Evolutionary conservation across 2,797 vertebrate species (phyloP), one percentile per base, ranked within the genome.

Genomic region (Pipistrellus pygmaeus): DNA sequence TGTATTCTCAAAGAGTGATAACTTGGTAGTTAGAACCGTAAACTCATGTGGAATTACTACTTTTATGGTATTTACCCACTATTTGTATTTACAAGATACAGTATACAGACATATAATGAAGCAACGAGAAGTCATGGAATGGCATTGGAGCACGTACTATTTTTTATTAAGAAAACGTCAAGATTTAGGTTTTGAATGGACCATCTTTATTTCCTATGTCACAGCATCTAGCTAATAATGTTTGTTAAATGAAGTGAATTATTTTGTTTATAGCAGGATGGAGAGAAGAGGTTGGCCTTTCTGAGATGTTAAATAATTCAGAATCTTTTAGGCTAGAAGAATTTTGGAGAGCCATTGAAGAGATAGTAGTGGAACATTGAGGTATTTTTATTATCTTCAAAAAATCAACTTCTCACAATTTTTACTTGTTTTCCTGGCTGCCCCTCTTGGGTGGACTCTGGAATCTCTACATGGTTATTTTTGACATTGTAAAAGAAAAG

Each of bases 351-450:
- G 8, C 18, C 21, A 23, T 13, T 55, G n/a, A 90, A 75, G 71
- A 76, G 21, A 69, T 14, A 51, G 35, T 41, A 90, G 20, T 90
- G 41, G 41, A 92, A 62, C 41, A 82, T 5, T 32, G 60, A 85
- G n/a, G 7, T 73, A 23, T 75, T 84, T 92, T 88, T 73, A 77
- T 38, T 93, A 48, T 13, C 41, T 87, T 81, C 35, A 60, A 60
- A 93, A 93, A 77, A 68, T 73, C 83, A 55, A 14, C 30, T 77
- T 62, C 75, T 6, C 60, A 53, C 38, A 73, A 10, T 76, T 89
- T 89, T 89, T 66, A 60, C n/a, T 85, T 84, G 25, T 77, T 88
- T 97, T 71, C 69, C 3, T 94, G 60, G 30, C 69, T 90, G 38
- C 12, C n/a, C 21, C 25, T 80, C 17, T 68, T 68, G 5, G 2